Percentiles rank a stretch among this genome's conserved stretches.
Conservation (phyloP, 2,888 invertebrate species). For the Hanleya hanleyi region DNA sequence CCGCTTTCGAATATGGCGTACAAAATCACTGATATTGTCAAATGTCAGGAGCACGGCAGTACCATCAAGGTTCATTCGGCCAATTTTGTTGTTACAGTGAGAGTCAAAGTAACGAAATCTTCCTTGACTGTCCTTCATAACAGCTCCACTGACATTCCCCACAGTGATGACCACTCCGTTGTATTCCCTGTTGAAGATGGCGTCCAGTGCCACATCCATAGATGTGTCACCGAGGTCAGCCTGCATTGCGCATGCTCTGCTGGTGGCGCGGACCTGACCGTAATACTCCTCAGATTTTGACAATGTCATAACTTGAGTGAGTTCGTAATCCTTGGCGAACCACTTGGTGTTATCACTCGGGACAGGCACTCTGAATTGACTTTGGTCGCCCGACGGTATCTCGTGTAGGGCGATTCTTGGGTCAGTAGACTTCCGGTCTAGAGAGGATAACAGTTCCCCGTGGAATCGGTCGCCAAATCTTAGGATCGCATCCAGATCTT, state of each 20-base stretch:
- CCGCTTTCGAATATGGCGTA: background rate
- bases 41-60: conserved; percentile 4
- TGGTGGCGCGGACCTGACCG: background rate
- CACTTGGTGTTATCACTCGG: background rate
- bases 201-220: background rate
- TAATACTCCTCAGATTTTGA: conserved; percentile 2
- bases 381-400: background rate
- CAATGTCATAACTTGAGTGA: background rate
- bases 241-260: background rate
- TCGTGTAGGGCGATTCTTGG: background rate
- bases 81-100: background rate
- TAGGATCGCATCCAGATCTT: background rate
- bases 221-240: background rate
- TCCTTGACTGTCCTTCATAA: background rate
- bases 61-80: background rate
- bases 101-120: conserved; percentile 1
- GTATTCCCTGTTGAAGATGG: background rate
- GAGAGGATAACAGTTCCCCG: background rate
- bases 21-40: background rate
- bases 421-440: background rate
- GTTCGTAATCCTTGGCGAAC: background rate
- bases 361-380: background rate
- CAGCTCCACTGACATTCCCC: background rate
- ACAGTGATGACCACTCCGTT: background rate
- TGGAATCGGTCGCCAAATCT: background rate